Evolutionary conservation across 2,888 invertebrate species (phyloP).

Genomic region (Amblyjoppa proteus): DNA sequence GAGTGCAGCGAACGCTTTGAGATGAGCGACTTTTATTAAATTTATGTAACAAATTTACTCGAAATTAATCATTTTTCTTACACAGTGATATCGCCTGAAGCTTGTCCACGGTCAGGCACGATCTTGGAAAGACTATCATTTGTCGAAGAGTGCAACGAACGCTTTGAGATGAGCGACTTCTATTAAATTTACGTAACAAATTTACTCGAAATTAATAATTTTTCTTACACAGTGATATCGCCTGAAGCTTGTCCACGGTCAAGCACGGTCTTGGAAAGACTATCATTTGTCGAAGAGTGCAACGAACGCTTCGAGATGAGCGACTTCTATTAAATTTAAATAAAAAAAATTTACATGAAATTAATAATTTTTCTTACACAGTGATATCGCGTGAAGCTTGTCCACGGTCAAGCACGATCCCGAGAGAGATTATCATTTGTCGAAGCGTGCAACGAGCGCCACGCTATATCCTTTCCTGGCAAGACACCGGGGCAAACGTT

Average conservation of each 20-base stretch:
- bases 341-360: neutral
- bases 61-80: neutral
- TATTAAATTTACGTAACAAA: no score
- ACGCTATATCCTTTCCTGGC: neutral
- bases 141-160: constrained; percentile 19
- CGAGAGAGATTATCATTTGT: constrained; percentile 32
- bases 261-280: no score
- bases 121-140: constrained; percentile 29
- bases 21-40: no score
- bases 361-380: neutral
- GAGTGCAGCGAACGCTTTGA: no score
- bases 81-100: constrained; percentile 3
- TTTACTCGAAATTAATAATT: no score
- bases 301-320: no score
- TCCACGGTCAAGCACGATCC: constrained; percentile 25
- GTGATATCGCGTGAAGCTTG: constrained; percentile 5
- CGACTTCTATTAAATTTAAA: no score
- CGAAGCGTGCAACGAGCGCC: constrained; percentile 13
- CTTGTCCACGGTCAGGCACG: constrained; percentile 19
- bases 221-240: no score
- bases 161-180: no score
- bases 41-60: no score
- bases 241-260: no score
- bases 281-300: no score
- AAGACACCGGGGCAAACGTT: constrained; percentile 28